Percentiles rank a stretch among this genome's conserved stretches.
Conservation (phyloP, 2,113 vertebrate genomes). For the Strix aluco region DNA sequence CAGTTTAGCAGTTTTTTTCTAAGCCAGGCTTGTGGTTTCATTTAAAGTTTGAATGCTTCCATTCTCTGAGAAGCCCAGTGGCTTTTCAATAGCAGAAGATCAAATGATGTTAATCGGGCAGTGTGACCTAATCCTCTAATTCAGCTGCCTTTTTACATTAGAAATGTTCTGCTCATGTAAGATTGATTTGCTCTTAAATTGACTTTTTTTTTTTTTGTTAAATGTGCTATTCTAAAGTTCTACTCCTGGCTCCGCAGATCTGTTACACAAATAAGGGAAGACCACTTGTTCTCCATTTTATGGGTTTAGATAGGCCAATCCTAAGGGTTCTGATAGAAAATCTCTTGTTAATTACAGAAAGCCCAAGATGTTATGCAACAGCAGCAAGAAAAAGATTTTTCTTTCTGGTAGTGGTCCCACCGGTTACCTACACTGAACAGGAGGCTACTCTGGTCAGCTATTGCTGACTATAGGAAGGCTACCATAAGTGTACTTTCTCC, state of each 20-base stretch:
- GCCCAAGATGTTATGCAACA: not conserved
- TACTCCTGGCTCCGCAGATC: not conserved
- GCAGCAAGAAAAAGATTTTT: not conserved
- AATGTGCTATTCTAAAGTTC: not conserved
- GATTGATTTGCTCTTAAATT: constrained; percentile 62
- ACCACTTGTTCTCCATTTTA: not conserved
- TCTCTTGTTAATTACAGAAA: not conserved
- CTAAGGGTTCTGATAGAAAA: not conserved
- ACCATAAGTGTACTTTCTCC: fast-evolving
- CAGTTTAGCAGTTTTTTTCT: constrained; percentile 56
- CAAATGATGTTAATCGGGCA: constrained; percentile 74
- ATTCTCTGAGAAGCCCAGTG: constrained; percentile 55
- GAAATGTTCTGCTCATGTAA: constrained; percentile 50
- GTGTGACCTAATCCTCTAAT: constrained; percentile 71
- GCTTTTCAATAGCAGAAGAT: constrained; percentile 76
- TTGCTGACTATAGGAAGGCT: not conserved
- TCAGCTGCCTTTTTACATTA: constrained; percentile 73
- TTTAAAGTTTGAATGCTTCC: constrained; percentile 63
- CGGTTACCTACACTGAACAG: not conserved
- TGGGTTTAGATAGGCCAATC: not conserved
- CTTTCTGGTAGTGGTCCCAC: not conserved
- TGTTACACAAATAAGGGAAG: not conserved
- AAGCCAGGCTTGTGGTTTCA: constrained; percentile 68
- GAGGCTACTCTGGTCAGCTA: not conserved
- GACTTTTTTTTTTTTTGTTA: not conserved